Percentiles rank a stretch among this genome's conserved stretches.
Evolutionary conservation across 2,113 vertebrate species (phyloP).

Genomic region (Verasper variegatus): DNA sequence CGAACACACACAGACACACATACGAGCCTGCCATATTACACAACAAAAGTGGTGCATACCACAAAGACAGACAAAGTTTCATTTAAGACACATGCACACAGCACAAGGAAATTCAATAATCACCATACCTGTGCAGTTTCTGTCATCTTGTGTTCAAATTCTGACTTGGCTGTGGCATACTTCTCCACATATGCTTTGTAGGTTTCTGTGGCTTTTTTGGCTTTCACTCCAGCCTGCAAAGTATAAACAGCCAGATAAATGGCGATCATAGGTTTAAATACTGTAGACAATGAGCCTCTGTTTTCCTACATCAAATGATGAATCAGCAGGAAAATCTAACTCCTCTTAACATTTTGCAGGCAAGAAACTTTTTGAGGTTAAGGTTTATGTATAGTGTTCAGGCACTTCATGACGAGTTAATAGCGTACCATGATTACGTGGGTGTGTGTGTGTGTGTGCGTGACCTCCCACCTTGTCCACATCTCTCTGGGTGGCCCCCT

Average conservation of each 20-base stretch:
- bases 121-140: slow-evolving; percentile 92
- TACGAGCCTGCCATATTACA: slow-evolving; percentile 22
- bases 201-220: slow-evolving; percentile 96
- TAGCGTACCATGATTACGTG: slow-evolving; percentile 46
- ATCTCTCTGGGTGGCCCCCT: slow-evolving; percentile 95
- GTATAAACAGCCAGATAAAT: slow-evolving; percentile 68
- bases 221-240: slow-evolving; percentile 91
- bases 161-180: slow-evolving; percentile 91
- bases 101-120: background rate
- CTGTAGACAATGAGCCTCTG: slow-evolving; percentile 33
- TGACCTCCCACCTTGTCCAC: slow-evolving; percentile 91
- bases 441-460: slow-evolving; percentile 29
- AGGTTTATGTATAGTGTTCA: slow-evolving; percentile 28
- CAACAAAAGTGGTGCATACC: slow-evolving; percentile 39
- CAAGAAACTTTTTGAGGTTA: slow-evolving; percentile 22
- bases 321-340: slow-evolving; percentile 7
- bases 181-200: slow-evolving; percentile 96
- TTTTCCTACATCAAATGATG: slow-evolving; percentile 24
- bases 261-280: slow-evolving; percentile 13
- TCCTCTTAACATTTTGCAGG: slow-evolving; percentile 25
- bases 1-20: slow-evolving; percentile 36
- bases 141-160: slow-evolving; percentile 98
- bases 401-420: slow-evolving; percentile 59
- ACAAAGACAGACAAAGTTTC: slow-evolving; percentile 29
- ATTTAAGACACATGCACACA: slow-evolving; percentile 6